Percentiles rank a stretch among this genome's conserved stretches.
Conservation (phyloP, 2,888 invertebrate species). For the Metalampra italica region DNA sequence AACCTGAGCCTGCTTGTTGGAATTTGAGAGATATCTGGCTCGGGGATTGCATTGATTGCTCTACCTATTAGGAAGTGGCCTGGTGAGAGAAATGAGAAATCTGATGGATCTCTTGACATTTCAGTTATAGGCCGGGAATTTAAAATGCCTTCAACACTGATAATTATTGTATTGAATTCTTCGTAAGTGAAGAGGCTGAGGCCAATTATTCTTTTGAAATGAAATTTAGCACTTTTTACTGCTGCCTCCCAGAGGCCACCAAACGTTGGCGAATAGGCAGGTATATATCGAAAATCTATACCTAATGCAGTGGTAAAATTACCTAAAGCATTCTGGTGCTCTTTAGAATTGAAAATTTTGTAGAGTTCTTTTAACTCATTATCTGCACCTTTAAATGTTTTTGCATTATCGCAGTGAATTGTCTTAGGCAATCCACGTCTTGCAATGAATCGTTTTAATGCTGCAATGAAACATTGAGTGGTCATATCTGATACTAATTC, state of each 20-base stretch:
- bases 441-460: constrained; percentile 10
- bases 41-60: constrained; percentile 9
- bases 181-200: constrained; percentile 6
- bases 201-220: constrained; percentile 5
- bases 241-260: constrained; percentile 15
- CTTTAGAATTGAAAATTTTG: neutral
- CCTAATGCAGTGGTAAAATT: neutral
- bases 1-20: neutral
- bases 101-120: constrained; percentile 21
- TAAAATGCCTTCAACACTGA: constrained; percentile 21
- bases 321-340: neutral
- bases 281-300: constrained; percentile 11
- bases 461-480: constrained; percentile 5
- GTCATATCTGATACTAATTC: constrained; percentile 11
- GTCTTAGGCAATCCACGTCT: constrained; percentile 6
- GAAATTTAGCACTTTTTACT: constrained; percentile 12
- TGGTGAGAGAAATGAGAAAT: constrained; percentile 26
- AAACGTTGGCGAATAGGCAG: constrained; percentile 13
- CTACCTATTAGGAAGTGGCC: constrained; percentile 32
- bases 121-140: constrained; percentile 27
- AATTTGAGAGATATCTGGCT: neutral
- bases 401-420: constrained; percentile 8
- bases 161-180: constrained; percentile 10
- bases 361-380: neutral
- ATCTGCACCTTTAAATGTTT: constrained; percentile 5